These are phyloP conservation scores for Gyrodactylus salaris DNA, from an alignment of 1,140 invertebrate genomes.

Conservation along the genomic window DNA sequence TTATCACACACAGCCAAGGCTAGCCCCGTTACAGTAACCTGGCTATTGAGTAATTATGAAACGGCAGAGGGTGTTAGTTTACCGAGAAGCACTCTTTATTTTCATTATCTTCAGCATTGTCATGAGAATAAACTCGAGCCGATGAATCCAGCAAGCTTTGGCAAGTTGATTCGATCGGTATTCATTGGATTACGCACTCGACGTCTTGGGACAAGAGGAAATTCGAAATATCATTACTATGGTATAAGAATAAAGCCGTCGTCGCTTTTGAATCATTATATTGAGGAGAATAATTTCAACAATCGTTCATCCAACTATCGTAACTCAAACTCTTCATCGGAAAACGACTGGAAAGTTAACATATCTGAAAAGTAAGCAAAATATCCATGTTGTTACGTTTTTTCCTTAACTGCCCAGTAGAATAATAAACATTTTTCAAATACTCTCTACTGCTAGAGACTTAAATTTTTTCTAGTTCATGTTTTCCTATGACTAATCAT, in stretches of 20 bases:
- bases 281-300: slow-evolving; percentile 24
- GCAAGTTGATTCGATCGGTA: slow-evolving; percentile 82
- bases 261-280: slow-evolving; percentile 34
- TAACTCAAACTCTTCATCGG: not conserved
- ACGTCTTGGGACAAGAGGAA: slow-evolving; percentile 75
- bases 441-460: too few species aligned
- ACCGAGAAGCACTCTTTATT: slow-evolving; percentile 69
- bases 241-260: slow-evolving; percentile 76
- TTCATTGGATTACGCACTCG: slow-evolving; percentile 71
- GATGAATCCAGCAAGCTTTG: slow-evolving; percentile 92
- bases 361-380: slow-evolving; percentile 16
- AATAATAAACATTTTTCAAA: not conserved
- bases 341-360: not conserved
- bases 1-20: not conserved
- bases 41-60: slow-evolving; percentile 89
- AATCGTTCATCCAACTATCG: slow-evolving; percentile 19
- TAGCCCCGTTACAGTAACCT: slow-evolving; percentile 23
- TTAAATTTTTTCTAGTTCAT: too few species aligned
- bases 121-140: slow-evolving; percentile 67
- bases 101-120: slow-evolving; percentile 76
- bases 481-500: too few species aligned
- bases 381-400: slow-evolving; percentile 5
- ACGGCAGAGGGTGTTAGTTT: slow-evolving; percentile 80
- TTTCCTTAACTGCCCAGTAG: not conserved
- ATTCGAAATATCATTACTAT: slow-evolving; percentile 98